Conservation (phyloP, 2,888 invertebrate genomes). For the Drosophila fulvimacula region DNA sequence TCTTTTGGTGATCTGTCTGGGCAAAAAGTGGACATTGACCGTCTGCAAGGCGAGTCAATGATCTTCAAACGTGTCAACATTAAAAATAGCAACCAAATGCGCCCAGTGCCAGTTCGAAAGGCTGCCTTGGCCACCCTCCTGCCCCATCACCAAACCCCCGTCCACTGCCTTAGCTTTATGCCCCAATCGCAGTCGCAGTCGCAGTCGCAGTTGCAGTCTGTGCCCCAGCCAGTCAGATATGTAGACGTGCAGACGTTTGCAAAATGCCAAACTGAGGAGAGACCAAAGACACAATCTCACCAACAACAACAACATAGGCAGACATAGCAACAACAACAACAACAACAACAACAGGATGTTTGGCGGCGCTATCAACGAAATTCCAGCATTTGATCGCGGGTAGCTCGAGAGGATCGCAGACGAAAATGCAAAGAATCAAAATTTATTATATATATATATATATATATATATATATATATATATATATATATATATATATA, state of each 20-base stretch:
- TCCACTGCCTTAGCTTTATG: background rate
- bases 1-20: slow-evolving; percentile 44
- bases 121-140: slow-evolving; percentile 14
- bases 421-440: slow-evolving; percentile 75
- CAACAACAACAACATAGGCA: slow-evolving; percentile 39
- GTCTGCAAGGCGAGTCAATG: slow-evolving; percentile 74
- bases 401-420: slow-evolving; percentile 64
- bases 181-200: background rate
- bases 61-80: slow-evolving; percentile 80
- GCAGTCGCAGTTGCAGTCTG: slow-evolving; percentile 40
- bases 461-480: slow-evolving; percentile 34
- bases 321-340: slow-evolving; percentile 24
- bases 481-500: slow-evolving; percentile 25
- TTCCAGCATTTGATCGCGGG: slow-evolving; percentile 74
- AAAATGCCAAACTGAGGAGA: slow-evolving; percentile 72
- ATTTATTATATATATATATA: slow-evolving; percentile 46
- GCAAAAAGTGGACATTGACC: slow-evolving; percentile 72
- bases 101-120: slow-evolving; percentile 26
- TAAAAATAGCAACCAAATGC: slow-evolving; percentile 77
- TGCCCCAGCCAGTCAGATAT: slow-evolving; percentile 61
- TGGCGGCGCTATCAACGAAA: slow-evolving; percentile 79
- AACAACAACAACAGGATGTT: slow-evolving; percentile 68
- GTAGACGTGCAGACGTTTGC: slow-evolving; percentile 79
- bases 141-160: background rate
- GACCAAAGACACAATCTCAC: slow-evolving; percentile 68